Evolutionary conservation across 1,140 invertebrate species (phyloP).

Genomic region (Zaprionus gabonicus): DNA sequence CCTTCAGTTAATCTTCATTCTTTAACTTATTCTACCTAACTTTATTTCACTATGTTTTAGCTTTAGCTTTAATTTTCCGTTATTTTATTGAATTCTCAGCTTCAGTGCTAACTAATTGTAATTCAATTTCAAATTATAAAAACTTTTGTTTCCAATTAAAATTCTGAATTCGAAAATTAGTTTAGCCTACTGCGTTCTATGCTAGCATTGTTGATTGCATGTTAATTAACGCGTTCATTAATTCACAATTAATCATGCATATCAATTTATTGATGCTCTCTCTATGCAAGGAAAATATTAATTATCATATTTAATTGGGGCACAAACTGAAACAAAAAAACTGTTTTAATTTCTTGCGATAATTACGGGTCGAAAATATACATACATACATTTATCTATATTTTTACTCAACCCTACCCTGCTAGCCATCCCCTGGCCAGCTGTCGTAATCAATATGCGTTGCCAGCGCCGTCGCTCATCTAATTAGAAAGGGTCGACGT

Average conservation of each 20-base stretch:
- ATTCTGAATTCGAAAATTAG: not conserved
- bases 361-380: conserved; percentile 15
- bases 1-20: not conserved
- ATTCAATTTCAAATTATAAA: not conserved
- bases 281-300: conserved; percentile 20
- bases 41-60: not conserved
- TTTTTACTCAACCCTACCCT: not conserved
- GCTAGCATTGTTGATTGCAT: not conserved
- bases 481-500: conserved; percentile 37
- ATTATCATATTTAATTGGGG: conserved; percentile 40
- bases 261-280: not conserved
- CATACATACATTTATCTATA: conserved; percentile 1
- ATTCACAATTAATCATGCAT: conserved; percentile 1
- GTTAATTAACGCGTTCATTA: conserved; percentile 2
- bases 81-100: not conserved
- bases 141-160: not conserved
- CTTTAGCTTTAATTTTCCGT: no score
- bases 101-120: not conserved
- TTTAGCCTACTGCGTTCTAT: not conserved
- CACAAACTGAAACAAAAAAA: conserved; percentile 9
- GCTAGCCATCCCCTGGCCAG: not conserved
- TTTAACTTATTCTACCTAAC: not conserved
- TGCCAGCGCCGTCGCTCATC: conserved; percentile 31
- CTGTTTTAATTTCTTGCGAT: conserved; percentile 17
- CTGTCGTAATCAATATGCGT: conserved; percentile 45